Base-by-base conservation (phyloP, 2,797 vertebrate genomes). In the Leptodactylus fallax region DNA sequence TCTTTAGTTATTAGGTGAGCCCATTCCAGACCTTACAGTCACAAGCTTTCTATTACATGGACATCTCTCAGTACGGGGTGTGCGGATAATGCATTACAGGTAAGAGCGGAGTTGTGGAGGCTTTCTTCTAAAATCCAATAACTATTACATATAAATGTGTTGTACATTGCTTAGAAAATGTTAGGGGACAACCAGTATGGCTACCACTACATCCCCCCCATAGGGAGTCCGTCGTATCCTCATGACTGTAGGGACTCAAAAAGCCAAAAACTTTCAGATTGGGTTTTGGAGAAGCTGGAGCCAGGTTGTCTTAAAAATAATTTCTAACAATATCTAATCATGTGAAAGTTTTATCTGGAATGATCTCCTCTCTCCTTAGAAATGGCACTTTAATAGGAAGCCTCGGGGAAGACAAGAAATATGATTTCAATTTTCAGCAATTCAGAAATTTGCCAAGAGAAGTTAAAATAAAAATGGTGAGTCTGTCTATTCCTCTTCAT, bases 341-440 rank as follows among this genome's bases (percentile, higher is more conserved):
- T n/a, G n/a, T n/a, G n/a, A n/a, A n/a, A n/a, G 36, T 36, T 36
- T 36, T 36, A 36, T 36, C 6, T 36, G 23, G 0, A 27, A 19
- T 23, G 3, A 21, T 78, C 21, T 80, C 6, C 19, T 53, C 17
- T 84, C 23, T 85, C 58, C 45, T 3, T 77, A 94, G 94, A 89
- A 93, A 94, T 8, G 91, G 92, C 81, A 80, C 90, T 19, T 92
- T 93, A 72, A 60, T 94, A 74, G 86, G 71, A 49, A 78, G 86
- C 17, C 85, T 94, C 63, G 94, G 92, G 49, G 93, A 93, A 90
- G 94, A 94, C 71, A 92, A 91, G 10, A 88, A 87, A 16, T 94
- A 94, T 1, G 94, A 94, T 87, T 94, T 94, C 90, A 91, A 77
- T 58, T 91, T 94, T 17, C 94, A 94, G 77, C 93, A 94, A 87